Evolutionary conservation across 2,113 vertebrate genomes (phyloP).

Genomic region (Willisornis vidua): DNA sequence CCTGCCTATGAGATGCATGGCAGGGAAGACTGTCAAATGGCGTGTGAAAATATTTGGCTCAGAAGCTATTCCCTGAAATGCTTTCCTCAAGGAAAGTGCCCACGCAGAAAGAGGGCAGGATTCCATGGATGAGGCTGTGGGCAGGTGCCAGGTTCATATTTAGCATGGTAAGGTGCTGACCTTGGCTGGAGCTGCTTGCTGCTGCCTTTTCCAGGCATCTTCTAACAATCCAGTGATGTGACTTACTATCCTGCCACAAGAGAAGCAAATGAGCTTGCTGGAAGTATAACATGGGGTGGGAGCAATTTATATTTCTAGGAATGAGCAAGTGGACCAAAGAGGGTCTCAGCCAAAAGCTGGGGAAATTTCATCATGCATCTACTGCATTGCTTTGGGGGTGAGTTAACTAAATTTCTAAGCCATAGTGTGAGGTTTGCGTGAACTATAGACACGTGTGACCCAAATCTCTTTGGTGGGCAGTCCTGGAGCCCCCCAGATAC

Average conservation of each 20-base stretch:
- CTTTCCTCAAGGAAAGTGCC: not conserved
- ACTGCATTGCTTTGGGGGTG: not conserved
- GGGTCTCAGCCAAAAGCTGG: not conserved
- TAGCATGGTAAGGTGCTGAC: rapidly evolving
- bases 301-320: not conserved
- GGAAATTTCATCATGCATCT: not conserved
- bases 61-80: not conserved
- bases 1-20: not conserved
- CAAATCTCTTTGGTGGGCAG: not conserved
- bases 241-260: not conserved
- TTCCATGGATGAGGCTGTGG: rapidly evolving
- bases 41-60: not conserved
- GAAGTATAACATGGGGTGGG: not conserved
- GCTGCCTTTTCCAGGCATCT: not conserved
- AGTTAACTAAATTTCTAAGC: not conserved
- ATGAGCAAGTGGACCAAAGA: not conserved
- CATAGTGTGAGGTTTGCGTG: not conserved
- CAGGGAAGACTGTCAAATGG: not conserved
- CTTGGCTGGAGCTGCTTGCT: not conserved
- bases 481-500: not conserved
- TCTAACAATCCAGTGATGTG: not conserved
- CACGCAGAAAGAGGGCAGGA: not conserved
- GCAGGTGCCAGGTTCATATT: rapidly evolving
- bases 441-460: not conserved
- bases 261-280: not conserved